Evolutionary conservation across 1,140 invertebrate species (phyloP), one percentile per base, ranked within the genome.

Genomic region (Drosophila kurseongensis): DNA sequence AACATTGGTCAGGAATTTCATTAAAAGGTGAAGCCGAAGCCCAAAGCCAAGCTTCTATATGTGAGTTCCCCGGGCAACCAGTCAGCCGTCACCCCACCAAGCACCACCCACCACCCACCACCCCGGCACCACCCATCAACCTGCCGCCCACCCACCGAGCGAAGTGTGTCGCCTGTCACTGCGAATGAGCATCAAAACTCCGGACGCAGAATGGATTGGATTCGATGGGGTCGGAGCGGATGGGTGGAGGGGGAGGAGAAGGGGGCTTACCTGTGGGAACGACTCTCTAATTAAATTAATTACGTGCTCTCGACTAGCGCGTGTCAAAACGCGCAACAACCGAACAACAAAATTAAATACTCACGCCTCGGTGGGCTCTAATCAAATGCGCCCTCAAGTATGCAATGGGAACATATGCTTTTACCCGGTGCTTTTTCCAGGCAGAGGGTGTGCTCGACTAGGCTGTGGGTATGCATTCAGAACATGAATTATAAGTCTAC

Each of bases 1-100:
- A 88, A 88, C 83, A 88, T 83, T 83, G 84, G 80, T 76, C 76
- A 89, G 83, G 83, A 88, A 88, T 88, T 88, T 88, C 84, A 88
- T 88, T 88, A 88, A 88, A 80, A 74, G 69, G 35, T 27, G 50
- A 73, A 47, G 27, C 41, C 52, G 38, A 82, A 54, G 27, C 29
- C 40, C 40, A 58, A 13, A 58, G 41, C 59, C 36, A 16, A 62
- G 52, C 16, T 36, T 23, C 61, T 56, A 44, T 52, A 41, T 76
- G 61, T 36, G 69, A 36, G 68, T 76, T 76, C 73, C 57, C 61
- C 36, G 59, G 61, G 55, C 18, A 77, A 77, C 75, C 72, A 55
- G 58, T 35, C 50, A 16, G 14, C 12, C 27, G 18, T 4, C 13
- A 36, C 32, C 4, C 47, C 23, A 41, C 27, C 16, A 9, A 13